These are phyloP conservation scores for Actinia tenebrosa DNA, from an alignment of 64 coral and sea anemone genomes.

Conservation along the genomic window DNA sequence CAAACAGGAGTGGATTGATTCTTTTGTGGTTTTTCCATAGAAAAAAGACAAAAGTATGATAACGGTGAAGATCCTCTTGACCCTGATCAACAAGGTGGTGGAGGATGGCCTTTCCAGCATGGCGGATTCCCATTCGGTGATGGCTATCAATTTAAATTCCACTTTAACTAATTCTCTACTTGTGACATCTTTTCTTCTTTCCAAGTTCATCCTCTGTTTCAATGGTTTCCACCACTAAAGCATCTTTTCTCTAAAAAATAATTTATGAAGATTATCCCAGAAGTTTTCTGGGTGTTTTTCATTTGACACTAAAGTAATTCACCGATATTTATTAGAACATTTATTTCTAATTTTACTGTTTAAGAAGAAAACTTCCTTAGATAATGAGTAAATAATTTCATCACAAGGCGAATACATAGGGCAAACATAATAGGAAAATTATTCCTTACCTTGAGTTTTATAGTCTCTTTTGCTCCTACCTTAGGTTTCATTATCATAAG, in stretches of 20 bases:
- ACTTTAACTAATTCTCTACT: constrained; percentile 65
- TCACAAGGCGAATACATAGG: not conserved
- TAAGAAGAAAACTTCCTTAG: not conserved
- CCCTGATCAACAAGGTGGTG: constrained; percentile 90
- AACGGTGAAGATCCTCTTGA: constrained; percentile 94
- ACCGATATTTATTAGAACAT: constrained; percentile 1
- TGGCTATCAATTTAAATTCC: constrained; percentile 99
- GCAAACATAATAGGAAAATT: not conserved
- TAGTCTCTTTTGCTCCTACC: too few species aligned
- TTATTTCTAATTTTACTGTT: not conserved
- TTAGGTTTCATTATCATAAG: too few species aligned
- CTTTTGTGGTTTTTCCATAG: constrained; percentile 21
- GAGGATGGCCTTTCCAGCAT: constrained; percentile 55
- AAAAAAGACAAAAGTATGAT: constrained; percentile 95
- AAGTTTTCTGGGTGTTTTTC: not conserved
- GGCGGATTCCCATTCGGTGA: constrained; percentile 83
- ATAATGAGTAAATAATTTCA: not conserved
- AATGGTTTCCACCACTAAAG: not conserved
- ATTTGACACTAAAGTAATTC: not conserved
- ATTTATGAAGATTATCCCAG: not conserved
- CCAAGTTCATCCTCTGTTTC: not conserved
- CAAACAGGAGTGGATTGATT: not conserved
- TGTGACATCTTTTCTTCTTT: not conserved
- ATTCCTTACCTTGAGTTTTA: not conserved
- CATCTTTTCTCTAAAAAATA: not conserved